Evolutionary conservation across 2,888 invertebrate genomes (phyloP).

Genomic region (Alentia gelatinosa): DNA sequence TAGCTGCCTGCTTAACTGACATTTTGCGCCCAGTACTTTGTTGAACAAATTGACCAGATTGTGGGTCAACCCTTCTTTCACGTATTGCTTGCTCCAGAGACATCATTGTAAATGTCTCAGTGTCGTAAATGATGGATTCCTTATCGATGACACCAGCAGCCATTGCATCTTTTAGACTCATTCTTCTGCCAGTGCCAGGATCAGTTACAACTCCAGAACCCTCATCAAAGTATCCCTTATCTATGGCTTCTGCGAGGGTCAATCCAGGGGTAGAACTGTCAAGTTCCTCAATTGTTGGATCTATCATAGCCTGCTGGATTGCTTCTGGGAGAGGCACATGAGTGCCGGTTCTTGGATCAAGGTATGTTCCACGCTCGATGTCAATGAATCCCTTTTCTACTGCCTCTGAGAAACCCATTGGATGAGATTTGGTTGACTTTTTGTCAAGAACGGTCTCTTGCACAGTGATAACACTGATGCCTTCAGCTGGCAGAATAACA

Average conservation of each 20-base stretch:
- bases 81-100: constrained; percentile 90
- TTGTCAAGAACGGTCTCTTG: constrained; percentile 83
- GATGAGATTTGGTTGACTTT: constrained; percentile 69
- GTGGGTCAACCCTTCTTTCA: constrained; percentile 90
- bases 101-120: constrained; percentile 89
- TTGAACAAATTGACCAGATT: constrained; percentile 86
- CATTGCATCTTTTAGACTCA: constrained; percentile 58
- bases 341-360: constrained; percentile 83
- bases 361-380: constrained; percentile 55
- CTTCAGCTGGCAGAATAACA: constrained; percentile 63
- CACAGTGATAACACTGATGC: constrained; percentile 59
- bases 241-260: constrained; percentile 90
- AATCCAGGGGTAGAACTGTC: constrained; percentile 83
- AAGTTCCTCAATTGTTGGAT: constrained; percentile 63
- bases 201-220: constrained; percentile 88
- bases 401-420: constrained; percentile 93
- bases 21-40: constrained; percentile 84
- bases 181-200: constrained; percentile 58
- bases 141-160: constrained; percentile 81
- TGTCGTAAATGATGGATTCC: constrained; percentile 83
- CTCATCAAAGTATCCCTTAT: constrained; percentile 90
- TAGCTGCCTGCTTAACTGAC: constrained; percentile 85
- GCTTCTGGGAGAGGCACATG: constrained; percentile 90
- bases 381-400: constrained; percentile 86
- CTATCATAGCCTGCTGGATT: constrained; percentile 82